Evolutionary conservation across 2,113 vertebrate genomes (phyloP).

Genomic region (Pundamilia nyererei): DNA sequence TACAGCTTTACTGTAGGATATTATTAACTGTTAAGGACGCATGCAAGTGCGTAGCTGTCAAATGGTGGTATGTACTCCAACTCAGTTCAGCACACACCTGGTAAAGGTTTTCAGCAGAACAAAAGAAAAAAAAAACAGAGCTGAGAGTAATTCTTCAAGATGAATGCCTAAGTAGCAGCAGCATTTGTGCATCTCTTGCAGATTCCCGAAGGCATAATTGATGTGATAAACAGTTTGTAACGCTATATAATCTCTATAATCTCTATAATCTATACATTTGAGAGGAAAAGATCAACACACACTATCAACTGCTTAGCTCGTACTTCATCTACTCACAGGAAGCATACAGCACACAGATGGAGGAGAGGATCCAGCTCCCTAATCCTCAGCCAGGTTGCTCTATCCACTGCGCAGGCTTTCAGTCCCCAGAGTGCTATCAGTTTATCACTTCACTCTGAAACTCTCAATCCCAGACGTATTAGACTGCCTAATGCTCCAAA

Average conservation of each 20-base stretch:
- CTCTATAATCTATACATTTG: constrained; percentile 49
- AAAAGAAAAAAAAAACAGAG: not conserved
- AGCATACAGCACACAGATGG: constrained; percentile 55
- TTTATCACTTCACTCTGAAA: constrained; percentile 6
- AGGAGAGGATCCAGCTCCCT: constrained; percentile 47
- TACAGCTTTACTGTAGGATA: not conserved
- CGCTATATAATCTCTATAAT: constrained; percentile 60
- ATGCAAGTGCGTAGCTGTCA: not conserved
- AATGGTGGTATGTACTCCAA: not conserved
- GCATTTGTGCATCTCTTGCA: constrained; percentile 7
- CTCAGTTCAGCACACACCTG: not conserved
- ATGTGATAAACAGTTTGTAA: constrained; percentile 57
- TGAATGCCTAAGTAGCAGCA: not conserved
- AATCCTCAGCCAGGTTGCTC: constrained; percentile 49
- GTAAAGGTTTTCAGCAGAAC: not conserved
- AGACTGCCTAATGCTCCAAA: constrained; percentile 37
- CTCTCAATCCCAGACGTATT: constrained; percentile 27
- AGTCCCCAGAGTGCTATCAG: constrained; percentile 23
- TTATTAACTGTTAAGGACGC: not conserved
- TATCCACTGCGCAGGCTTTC: not conserved
- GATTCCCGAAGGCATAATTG: constrained; percentile 33
- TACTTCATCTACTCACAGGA: constrained; percentile 16
- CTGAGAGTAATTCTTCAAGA: not conserved
- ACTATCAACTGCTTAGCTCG: constrained; percentile 37
- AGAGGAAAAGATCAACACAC: constrained; percentile 42